A percentile compares a stretch with the other conserved stretches of the same genome.
These are phyloP conservation scores for Cyphomyrus discorhynchus DNA, from an alignment of 2,113 vertebrate genomes.

Conservation along the genomic window DNA sequence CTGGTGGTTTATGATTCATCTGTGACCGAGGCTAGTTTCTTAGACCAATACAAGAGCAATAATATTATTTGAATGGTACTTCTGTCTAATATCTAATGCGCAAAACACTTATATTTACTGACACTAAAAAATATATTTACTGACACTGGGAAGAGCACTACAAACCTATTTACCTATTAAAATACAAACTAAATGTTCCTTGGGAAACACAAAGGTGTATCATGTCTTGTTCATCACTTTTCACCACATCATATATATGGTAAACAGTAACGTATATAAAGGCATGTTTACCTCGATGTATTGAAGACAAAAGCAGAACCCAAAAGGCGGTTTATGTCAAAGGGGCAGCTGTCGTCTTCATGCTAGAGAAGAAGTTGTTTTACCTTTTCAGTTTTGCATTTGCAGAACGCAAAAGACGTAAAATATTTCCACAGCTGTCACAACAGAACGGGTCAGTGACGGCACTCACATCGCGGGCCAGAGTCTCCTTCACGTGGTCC, in stretches of 20 bases:
- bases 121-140: neutral
- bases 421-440: neutral
- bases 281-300: constrained; percentile 43
- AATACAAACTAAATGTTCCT: no score
- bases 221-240: neutral
- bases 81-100: neutral
- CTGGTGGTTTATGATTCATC: neutral
- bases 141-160: neutral
- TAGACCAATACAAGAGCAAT: neutral
- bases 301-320: constrained; percentile 34
- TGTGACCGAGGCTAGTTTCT: neutral
- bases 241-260: neutral
- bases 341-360: constrained; percentile 32
- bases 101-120: neutral
- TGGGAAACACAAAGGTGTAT: neutral
- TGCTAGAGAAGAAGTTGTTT: constrained; percentile 33
- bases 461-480: constrained; percentile 50
- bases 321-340: constrained; percentile 35
- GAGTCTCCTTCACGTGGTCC: constrained; percentile 20
- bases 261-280: neutral
- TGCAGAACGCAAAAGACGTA: neutral
- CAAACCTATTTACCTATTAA: neutral
- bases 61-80: neutral
- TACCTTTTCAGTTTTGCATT: neutral
- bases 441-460: neutral